Evolutionary conservation across 2,888 invertebrate genomes (phyloP), one percentile per base, ranked within the genome.

Genomic region (Phengaris arion): DNA sequence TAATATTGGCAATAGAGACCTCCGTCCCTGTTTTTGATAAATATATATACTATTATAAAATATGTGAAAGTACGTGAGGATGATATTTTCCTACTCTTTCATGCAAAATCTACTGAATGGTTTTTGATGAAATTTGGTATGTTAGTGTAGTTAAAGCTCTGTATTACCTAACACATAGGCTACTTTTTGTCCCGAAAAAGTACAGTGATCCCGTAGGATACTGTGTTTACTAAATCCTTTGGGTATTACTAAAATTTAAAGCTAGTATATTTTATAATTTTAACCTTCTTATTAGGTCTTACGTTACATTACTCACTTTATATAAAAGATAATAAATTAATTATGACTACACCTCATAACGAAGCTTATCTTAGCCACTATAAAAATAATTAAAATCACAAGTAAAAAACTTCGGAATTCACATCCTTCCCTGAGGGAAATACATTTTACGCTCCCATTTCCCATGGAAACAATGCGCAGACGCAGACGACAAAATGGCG

Each of bases 381-480:
- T 64, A 72, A 72, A 72, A 48, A 12, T 70, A 72, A 52, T 72
- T 22, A 72, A 52, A 52, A 72, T 22, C 35, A 54, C 54, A 10
- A 72, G 22, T 52, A 72, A 72, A 70, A 51, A 72, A 22, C 72
- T 52, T 70, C n/a, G 70, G 70, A 70, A 70, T 75, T 75, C 51
- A 86, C 85, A 85, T 85, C 86, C 85, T 87, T 86, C 88, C 89
- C 89, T 88, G 82, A 86, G 90, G 91, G 90, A 91, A 90, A 88
- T 83, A 79, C 87, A 89, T 89, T 90, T 86, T 83, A 84, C 88
- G 87, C 87, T 87, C 91, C 89, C 87, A 88, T 91, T 92, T 91
- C 91, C 91, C 90, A 91, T 90, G 82, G 85, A 84, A 83, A 87
- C 87, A 87, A 83, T 84, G 81, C 87, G 85, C 89, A 85, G 85